These are phyloP conservation scores for Drosophila pectinifera DNA, from an alignment of 1,140 invertebrate genomes.

Conservation along the genomic window DNA sequence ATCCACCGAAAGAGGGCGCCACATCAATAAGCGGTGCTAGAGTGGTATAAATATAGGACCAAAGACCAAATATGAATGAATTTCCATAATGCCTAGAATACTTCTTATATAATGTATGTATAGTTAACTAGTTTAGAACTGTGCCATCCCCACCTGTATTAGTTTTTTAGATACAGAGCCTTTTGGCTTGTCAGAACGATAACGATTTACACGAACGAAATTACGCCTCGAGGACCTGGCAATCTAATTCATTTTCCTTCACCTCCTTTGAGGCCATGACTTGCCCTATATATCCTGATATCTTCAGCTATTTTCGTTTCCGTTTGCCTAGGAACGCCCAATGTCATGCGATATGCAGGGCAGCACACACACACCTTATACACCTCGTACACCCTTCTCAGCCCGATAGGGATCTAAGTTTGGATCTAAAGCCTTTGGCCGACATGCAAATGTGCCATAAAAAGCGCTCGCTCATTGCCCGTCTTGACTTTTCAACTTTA, in stretches of 20 bases:
- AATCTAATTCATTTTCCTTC: constrained; percentile 26
- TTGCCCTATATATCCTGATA: constrained; percentile 51
- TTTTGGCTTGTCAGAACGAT: constrained; percentile 7
- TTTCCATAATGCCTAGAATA: no score
- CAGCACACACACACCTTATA: constrained; percentile 3
- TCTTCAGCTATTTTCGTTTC: constrained; percentile 54
- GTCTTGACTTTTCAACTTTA: constrained; percentile 80
- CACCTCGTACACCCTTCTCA: constrained; percentile 11
- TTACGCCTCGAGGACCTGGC: constrained; percentile 16
- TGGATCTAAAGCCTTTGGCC: constrained; percentile 49
- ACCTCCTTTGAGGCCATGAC: constrained; percentile 21
- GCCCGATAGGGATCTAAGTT: constrained; percentile 69
- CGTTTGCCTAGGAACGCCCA: constrained; percentile 41
- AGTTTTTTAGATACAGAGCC: constrained; percentile 2
- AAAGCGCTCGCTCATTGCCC: constrained; percentile 20
- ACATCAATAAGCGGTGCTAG: neutral
- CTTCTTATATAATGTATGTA: no score
- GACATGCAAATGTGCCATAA: constrained; percentile 70
- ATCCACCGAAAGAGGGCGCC: neutral
- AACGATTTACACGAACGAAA: constrained; percentile 32
- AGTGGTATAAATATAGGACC: no score
- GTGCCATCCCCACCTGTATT: neutral
- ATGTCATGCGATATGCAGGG: constrained; percentile 52
- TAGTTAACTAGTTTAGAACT: no score
- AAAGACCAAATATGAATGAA: no score